A percentile compares a stretch with the other conserved stretches of the same genome.
phyloP scores from a whole-genome alignment of 2,888 invertebrate genomes.

The Meteorus colon region DNA sequence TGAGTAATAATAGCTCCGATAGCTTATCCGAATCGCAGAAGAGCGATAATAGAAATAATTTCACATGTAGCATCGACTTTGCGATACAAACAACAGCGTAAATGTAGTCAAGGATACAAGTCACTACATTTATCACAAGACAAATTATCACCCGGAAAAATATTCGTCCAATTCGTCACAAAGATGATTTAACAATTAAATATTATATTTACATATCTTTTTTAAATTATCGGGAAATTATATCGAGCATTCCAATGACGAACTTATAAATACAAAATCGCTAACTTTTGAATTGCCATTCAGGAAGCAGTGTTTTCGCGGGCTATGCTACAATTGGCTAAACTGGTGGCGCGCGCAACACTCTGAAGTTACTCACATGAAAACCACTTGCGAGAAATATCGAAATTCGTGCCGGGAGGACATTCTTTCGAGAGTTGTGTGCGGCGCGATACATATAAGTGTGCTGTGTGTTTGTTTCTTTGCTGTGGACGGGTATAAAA shows the following conservation, averaged over 20 bases:
- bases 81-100: no score
- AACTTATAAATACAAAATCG: neutral
- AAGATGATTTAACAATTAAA: no score
- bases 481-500: conserved; percentile 50
- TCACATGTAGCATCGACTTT: no score
- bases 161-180: no score
- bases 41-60: no score
- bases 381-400: neutral
- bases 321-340: neutral
- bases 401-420: conserved; percentile 2
- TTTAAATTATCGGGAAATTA: neutral
- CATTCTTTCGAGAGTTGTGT: neutral
- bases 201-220: no score
- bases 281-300: neutral
- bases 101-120: no score
- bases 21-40: no score
- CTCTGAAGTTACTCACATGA: neutral
- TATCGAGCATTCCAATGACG: neutral
- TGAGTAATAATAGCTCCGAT: no score
- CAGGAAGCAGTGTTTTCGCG: neutral
- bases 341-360: neutral
- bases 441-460: conserved; percentile 27
- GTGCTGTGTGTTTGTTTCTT: conserved; percentile 66
- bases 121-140: no score
- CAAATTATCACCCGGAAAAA: no score